Base-by-base conservation (phyloP, 2,888 invertebrate species). In the Apodemia hepburni region DNA sequence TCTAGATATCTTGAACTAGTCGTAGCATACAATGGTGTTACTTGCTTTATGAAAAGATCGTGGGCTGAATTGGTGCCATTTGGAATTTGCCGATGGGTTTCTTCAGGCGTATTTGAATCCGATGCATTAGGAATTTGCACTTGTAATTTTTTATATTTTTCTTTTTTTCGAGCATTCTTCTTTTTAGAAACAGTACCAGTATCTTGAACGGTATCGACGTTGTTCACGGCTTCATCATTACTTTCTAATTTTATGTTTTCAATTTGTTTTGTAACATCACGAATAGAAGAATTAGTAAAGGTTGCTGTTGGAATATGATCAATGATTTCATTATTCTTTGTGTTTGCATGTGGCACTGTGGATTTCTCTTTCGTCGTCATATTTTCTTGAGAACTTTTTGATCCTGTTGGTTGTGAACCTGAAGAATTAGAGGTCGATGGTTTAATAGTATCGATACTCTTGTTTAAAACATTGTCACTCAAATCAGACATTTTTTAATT, bases 1-100 rank as follows among this genome's bases (percentile, higher is more conserved):
- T 87, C 86, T 61, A 87, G 72, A 71, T 88, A 87, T 54, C 82
- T 82, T 6, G 86, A 74, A 73, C 75, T 84, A n/a, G 78, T 73
- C 66, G 70, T 75, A 45, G 79, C 79, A 77, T 86, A 85, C 66
- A 82, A 67, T 9, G 85, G 84, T 58, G 79, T 76, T 62, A 80
- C 74, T 65, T 84, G 81, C 45, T 74, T 77, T 33, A 73, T 65
- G 69, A 84, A 84, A 64, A 81, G 73, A 22, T 87, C 81, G 58
- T 86, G 81, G 27, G 84, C 72, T n/a, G 62, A 62, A 45, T 59
- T 61, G 11, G 45, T 57, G n/a, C 65, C 73, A 64, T 72, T 69
- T 51, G 73, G 64, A 29, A 63, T 67, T 35, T 64, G 59, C 62
- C 68, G 33, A 5, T 17, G 47, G 17, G 65, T 58, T 64, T 73